Evolutionary conservation across 2,113 vertebrate species (phyloP).

Genomic region (Marmota monax): DNA sequence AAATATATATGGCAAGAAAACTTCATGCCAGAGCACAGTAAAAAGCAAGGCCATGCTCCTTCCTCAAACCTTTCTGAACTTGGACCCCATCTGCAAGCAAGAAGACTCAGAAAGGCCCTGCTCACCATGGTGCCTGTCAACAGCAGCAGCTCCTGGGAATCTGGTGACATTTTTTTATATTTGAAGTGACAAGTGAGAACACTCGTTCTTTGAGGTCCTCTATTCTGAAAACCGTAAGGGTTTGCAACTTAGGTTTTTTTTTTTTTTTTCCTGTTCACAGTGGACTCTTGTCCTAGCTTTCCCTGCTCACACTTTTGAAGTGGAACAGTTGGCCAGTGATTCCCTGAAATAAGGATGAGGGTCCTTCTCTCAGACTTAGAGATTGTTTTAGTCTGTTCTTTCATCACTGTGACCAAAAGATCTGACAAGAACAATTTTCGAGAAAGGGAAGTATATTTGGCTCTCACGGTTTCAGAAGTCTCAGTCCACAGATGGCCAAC

Average conservation of each 20-base stretch:
- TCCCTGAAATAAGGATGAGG: neutral
- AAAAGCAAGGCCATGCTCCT: neutral
- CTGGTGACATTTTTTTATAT: neutral
- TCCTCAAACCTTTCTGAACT: neutral
- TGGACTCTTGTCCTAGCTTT: neutral
- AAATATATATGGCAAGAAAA: neutral
- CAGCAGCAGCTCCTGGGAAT: neutral
- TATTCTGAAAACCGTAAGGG: neutral
- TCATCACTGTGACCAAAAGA: too few species aligned
- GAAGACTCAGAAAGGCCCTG: neutral
- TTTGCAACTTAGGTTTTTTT: neutral
- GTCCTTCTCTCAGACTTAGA: neutral
- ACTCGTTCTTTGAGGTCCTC: neutral
- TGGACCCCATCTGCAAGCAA: fast-evolving
- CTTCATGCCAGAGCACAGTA: neutral
- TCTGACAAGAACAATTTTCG: too few species aligned
- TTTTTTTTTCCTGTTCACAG: neutral
- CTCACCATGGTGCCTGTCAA: neutral
- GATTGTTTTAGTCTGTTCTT: neutral
- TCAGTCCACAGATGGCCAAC: too few species aligned
- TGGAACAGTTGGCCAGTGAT: too few species aligned
- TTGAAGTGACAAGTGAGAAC: slow-evolving; percentile 42
- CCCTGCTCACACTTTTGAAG: neutral
- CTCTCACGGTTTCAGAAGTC: too few species aligned
- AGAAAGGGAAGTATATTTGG: too few species aligned